A percentile compares a stretch with the other conserved stretches of the same genome.
These are phyloP conservation scores for Saccostrea glomerata DNA, from an alignment of 1,140 invertebrate species.

Conservation along the genomic window DNA sequence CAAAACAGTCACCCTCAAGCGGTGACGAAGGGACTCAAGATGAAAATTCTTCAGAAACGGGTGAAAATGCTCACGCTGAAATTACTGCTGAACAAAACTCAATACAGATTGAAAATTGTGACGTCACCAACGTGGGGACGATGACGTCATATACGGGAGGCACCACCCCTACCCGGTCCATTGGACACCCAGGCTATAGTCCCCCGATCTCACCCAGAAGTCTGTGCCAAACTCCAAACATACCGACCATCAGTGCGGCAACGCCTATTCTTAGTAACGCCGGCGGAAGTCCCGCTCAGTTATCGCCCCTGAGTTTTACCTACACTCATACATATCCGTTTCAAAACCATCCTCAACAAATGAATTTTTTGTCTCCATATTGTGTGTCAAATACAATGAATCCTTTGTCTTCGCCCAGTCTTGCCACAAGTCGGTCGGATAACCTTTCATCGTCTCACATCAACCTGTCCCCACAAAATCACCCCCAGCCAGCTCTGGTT, in stretches of 20 bases:
- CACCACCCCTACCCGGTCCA: not conserved
- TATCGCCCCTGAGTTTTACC: slow-evolving; percentile 66
- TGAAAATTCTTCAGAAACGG: slow-evolving; percentile 37
- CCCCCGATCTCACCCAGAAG: slow-evolving; percentile 67
- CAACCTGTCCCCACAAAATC: slow-evolving; percentile 55
- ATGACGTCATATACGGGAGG: slow-evolving; percentile 55
- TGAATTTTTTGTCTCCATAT: slow-evolving; percentile 69
- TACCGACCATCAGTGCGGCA: slow-evolving; percentile 42
- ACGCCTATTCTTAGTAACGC: slow-evolving; percentile 56
- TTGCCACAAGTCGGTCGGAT: slow-evolving; percentile 51
- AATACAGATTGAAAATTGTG: slow-evolving; percentile 6
- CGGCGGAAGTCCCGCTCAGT: slow-evolving; percentile 54
- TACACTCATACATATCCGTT: slow-evolving; percentile 74
- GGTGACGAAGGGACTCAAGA: slow-evolving; percentile 8
- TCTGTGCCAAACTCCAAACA: slow-evolving; percentile 50
- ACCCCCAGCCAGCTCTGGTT: slow-evolving; percentile 48
- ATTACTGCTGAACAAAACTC: slow-evolving; percentile 37
- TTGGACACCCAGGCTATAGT: slow-evolving; percentile 66
- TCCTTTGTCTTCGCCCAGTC: slow-evolving; percentile 63
- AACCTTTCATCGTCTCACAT: slow-evolving; percentile 64
- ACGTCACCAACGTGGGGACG: slow-evolving; percentile 62
- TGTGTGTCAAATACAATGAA: slow-evolving; percentile 65
- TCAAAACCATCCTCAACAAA: slow-evolving; percentile 73
- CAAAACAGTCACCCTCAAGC: slow-evolving; percentile 57
- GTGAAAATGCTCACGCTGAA: slow-evolving; percentile 50